A percentile compares a stretch with the other conserved stretches of the same genome.
Conservation (phyloP, 2,797 vertebrate genomes). For the Carduelis carduelis region DNA sequence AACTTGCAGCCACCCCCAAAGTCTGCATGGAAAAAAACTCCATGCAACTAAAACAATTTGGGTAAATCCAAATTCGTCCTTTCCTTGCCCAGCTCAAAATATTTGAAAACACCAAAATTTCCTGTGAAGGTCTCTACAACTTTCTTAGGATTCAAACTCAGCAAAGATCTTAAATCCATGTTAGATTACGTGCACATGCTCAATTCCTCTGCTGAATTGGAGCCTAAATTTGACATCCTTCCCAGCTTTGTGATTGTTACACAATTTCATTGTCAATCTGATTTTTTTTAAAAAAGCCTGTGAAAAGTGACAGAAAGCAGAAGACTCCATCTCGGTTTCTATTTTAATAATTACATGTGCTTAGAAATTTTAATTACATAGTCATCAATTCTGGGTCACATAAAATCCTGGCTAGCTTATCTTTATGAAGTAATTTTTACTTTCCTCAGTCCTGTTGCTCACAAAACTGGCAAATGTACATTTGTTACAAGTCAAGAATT, state of each 20-base stretch:
- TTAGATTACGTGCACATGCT: rapidly evolving
- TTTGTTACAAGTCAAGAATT: slow-evolving; percentile 3
- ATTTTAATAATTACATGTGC: slow-evolving; percentile 12
- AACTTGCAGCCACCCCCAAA: neutral
- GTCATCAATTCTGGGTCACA: neutral
- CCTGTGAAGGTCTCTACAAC: neutral
- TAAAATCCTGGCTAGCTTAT: neutral
- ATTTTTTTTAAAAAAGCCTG: neutral
- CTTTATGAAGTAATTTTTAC: slow-evolving; percentile 28
- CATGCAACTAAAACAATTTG: neutral
- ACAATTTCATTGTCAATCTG: neutral
- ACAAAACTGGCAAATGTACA: neutral
- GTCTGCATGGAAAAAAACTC: neutral
- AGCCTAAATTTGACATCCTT: neutral
- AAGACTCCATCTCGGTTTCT: neutral
- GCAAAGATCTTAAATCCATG: neutral
- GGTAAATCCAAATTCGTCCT: neutral
- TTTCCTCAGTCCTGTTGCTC: neutral
- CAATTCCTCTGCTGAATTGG: neutral
- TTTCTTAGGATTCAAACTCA: neutral
- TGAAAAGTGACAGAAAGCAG: neutral
- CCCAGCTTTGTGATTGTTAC: neutral
- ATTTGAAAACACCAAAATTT: neutral
- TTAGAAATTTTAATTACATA: slow-evolving; percentile 39
- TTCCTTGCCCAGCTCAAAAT: neutral